phyloP scores from a whole-genome alignment of 2,797 vertebrate species.

The Helicolenus hilgendorfi region DNA sequence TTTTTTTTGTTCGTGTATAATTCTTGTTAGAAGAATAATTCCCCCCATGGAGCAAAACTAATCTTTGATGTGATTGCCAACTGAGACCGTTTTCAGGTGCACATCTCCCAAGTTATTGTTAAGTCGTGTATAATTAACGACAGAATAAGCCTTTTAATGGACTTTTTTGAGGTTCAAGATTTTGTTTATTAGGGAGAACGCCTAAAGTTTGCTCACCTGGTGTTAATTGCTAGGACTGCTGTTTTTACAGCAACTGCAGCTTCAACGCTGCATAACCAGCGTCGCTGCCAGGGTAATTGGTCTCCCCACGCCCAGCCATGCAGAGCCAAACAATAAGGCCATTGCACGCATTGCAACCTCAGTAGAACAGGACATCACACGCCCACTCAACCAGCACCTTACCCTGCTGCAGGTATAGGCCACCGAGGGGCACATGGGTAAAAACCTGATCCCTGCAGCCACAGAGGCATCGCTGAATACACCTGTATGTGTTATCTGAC shows the following conservation, averaged over 20 bases:
- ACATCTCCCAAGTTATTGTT: slow-evolving; percentile 67
- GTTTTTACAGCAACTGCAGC: slow-evolving; percentile 52
- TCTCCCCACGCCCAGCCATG: not conserved
- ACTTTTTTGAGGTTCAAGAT: slow-evolving; percentile 43
- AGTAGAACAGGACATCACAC: not conserved
- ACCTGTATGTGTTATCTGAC: not conserved
- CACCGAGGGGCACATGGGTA: not conserved
- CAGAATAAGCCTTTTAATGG: slow-evolving; percentile 54
- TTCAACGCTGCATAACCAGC: slow-evolving; percentile 18
- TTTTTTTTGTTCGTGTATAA: slow-evolving; percentile 32
- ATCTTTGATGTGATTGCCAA: slow-evolving; percentile 75
- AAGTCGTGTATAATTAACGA: slow-evolving; percentile 61
- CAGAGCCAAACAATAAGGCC: not conserved
- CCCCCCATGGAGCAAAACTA: slow-evolving; percentile 64
- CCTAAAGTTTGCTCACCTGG: slow-evolving; percentile 56
- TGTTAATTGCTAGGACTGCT: slow-evolving; percentile 41
- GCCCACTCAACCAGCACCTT: not conserved
- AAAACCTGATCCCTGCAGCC: not conserved
- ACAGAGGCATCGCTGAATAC: too few species aligned
- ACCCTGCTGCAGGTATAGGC: not conserved
- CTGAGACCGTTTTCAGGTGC: slow-evolving; percentile 72
- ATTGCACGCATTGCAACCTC: not conserved
- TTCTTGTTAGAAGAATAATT: slow-evolving; percentile 62
- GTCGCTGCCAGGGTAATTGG: not conserved
- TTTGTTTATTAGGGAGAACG: slow-evolving; percentile 35